Percentiles rank a stretch among this genome's conserved stretches.
Evolutionary conservation across 2,888 invertebrate species (phyloP).

Genomic region (Dioctria linearis): DNA sequence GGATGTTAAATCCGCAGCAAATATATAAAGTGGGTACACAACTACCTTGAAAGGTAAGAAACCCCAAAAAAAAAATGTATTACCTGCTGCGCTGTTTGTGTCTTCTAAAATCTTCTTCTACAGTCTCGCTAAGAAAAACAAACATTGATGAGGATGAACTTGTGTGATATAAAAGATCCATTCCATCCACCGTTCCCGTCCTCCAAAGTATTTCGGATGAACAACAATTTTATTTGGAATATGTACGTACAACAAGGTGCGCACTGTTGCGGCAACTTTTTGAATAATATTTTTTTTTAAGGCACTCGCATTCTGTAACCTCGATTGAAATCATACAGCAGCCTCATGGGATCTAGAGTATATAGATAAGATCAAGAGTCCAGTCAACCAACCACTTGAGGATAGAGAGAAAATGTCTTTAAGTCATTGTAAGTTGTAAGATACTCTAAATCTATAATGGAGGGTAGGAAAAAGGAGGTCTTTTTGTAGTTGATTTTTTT

Average conservation of each 20-base stretch:
- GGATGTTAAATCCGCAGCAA: background rate
- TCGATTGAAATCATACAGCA: background rate
- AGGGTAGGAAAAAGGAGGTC: background rate
- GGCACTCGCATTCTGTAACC: background rate
- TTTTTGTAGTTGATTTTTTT: background rate
- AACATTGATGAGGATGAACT: constrained; percentile 8
- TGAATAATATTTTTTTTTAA: background rate
- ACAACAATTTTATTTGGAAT: background rate
- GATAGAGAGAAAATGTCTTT: constrained; percentile 15
- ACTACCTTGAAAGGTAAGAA: too few species aligned
- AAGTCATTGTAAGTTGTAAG: constrained; percentile 1
- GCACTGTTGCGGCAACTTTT: background rate
- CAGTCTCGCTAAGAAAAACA: constrained; percentile 11
- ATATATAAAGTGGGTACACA: background rate
- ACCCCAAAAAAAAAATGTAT: background rate
- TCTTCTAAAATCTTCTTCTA: constrained; percentile 1
- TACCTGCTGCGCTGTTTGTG: constrained; percentile 6
- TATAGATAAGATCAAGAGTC: constrained; percentile 30
- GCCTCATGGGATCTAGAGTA: background rate
- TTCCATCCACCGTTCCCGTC: too few species aligned
- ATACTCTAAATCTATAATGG: background rate
- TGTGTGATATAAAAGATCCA: too few species aligned
- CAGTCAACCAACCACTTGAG: constrained; percentile 11
- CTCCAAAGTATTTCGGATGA: background rate
- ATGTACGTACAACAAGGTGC: background rate